Conservation (phyloP, 2,797 vertebrate genomes). For the Scolopax rusticola region DNA sequence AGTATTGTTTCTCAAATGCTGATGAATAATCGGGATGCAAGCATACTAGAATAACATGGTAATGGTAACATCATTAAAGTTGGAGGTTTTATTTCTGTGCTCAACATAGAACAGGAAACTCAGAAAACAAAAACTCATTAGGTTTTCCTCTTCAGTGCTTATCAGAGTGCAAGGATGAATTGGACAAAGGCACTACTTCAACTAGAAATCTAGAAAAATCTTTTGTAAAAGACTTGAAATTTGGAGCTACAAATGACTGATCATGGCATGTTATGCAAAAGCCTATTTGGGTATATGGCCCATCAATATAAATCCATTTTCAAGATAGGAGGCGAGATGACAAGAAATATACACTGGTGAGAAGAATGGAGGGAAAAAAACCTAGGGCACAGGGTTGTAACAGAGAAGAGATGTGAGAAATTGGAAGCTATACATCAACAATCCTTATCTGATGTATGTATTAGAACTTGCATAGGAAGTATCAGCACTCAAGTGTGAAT, state of each 20-base stretch:
- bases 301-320: not conserved
- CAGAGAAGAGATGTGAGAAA: not conserved
- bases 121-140: not conserved
- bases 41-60: not conserved
- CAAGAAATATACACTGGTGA: not conserved
- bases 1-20: constrained; percentile 1
- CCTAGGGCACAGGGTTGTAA: not conserved
- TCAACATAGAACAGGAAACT: not conserved
- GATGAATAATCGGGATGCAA: not conserved
- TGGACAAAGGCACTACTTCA: not conserved
- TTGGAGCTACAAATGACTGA: not conserved
- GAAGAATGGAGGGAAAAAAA: not conserved
- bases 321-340: not conserved
- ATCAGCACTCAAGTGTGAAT: not conserved
- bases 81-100: not conserved
- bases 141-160: not conserved
- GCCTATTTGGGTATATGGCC: not conserved
- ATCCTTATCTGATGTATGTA: not conserved
- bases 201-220: not conserved
- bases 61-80: not conserved
- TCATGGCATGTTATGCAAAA: not conserved
- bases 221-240: not conserved
- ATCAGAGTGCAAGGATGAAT: not conserved
- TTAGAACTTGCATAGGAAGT: not conserved
- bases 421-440: not conserved